phyloP scores from a whole-genome alignment of 2,797 vertebrate genomes.

The Holocentrus rufus region DNA sequence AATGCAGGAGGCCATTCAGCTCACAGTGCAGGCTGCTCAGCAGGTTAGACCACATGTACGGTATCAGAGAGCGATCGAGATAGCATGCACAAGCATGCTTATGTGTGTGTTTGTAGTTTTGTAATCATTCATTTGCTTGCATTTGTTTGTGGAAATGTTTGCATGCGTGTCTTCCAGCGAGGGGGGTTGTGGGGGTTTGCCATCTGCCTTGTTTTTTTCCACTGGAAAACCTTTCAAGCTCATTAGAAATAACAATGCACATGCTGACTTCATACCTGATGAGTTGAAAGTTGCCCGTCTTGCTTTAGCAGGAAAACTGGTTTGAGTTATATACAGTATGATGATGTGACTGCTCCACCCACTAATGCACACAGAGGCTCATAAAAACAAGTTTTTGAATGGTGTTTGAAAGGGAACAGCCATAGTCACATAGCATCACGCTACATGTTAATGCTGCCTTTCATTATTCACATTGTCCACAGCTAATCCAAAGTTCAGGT shows the following conservation, averaged over 20 bases:
- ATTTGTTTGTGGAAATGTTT: neutral
- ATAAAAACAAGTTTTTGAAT: too few species aligned
- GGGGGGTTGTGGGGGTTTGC: too few species aligned
- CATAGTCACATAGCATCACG: too few species aligned
- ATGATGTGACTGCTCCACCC: too few species aligned
- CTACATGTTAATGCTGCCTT: too few species aligned
- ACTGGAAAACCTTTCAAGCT: neutral
- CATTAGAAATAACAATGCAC: neutral
- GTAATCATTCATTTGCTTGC: neutral
- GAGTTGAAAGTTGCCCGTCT: neutral
- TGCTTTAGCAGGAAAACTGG: too few species aligned
- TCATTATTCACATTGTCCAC: too few species aligned
- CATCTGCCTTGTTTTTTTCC: too few species aligned
- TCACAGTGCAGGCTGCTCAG: conserved; percentile 58
- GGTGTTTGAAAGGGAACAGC: too few species aligned
- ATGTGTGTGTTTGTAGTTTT: neutral
- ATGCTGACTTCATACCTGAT: neutral
- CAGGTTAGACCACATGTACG: conserved; percentile 73
- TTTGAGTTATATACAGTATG: too few species aligned
- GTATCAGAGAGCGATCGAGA: neutral
- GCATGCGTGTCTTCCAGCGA: neutral
- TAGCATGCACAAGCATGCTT: neutral
- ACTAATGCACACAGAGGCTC: too few species aligned
- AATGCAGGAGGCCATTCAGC: conserved; percentile 63
- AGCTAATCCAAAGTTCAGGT: too few species aligned